Base-by-base conservation (phyloP, 1,140 invertebrate species). In the Zophobas atratus region DNA sequence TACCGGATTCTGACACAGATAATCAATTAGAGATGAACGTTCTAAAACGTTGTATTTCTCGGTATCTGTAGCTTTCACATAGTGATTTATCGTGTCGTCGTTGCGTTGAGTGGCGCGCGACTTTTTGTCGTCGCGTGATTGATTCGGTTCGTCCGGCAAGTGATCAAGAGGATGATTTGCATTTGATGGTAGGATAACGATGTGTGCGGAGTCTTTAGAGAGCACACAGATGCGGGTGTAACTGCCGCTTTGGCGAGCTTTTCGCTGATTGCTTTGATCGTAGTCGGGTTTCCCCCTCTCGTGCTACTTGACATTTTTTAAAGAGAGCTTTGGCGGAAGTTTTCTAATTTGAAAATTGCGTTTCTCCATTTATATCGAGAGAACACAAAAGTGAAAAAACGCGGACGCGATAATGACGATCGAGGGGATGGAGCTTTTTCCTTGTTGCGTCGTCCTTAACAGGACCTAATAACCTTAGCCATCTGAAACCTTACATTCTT, bases 181-280 rank as follows among this genome's bases (percentile, higher is more conserved):
- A 73, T 73, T 48, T 73, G 71, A 73, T 73, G 71, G 71, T 56
- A 6, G 71, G 55, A 73, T 73, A 73, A 73, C 49, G 49, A 73
- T 43, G 71, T 73, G 71, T 73, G 49, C 51, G 8, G 60, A 39
- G 8, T 67, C 60, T 67, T 67, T 43, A 67, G 39, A 41, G 60
- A 20, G 20, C 20, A 20, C 20, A 20, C 38, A 67, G 60, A 67
- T 67, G 60, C 60, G 60, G 60, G 60, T 20, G 49, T 4, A 51
- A 51, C 49, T 51, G 49, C 49, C 3, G 49, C 49, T 51, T 51
- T 51, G 49, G 49, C 20, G n/a, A 51, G n/a, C 60, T 67, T 43
- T 67, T 67, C 60, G 38, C 33, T 67, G 60, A 67, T 67, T 67
- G 60, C 60, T 67, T 67, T 67, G 60, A 67, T 41, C 60, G 2